These are phyloP conservation scores for Catalaphyllia jardinei DNA, from an alignment of 64 coral and sea anemone species.

Conservation along the genomic window DNA sequence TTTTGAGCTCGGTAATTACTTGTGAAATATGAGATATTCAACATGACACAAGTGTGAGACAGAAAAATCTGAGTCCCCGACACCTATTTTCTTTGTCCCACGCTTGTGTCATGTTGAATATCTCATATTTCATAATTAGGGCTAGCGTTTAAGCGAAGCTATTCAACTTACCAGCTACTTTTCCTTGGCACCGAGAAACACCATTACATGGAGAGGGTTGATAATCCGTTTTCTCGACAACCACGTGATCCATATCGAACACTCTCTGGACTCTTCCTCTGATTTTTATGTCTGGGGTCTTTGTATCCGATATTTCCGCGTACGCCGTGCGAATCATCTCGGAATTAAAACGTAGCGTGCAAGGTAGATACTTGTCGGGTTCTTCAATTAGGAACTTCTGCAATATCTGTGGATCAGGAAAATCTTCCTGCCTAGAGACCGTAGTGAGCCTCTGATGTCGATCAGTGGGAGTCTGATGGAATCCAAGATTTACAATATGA, in stretches of 20 bases:
- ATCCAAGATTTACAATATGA: slow-evolving; percentile 32
- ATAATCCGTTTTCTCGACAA: not conserved
- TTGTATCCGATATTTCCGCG: slow-evolving; percentile 50
- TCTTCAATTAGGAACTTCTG: not conserved
- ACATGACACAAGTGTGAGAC: too few species aligned
- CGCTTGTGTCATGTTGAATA: too few species aligned
- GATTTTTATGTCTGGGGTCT: slow-evolving; percentile 74
- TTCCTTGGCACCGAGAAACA: not conserved
- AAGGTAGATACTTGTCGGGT: slow-evolving; percentile 29
- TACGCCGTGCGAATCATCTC: slow-evolving; percentile 32
- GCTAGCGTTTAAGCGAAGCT: not conserved
- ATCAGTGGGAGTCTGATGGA: not conserved
- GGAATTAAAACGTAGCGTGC: slow-evolving; percentile 46
- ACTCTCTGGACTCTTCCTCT: slow-evolving; percentile 46
- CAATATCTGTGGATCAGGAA: slow-evolving; percentile 48
- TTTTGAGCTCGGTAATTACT: too few species aligned
- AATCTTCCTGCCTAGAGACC: not conserved
- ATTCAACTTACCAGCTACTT: slow-evolving; percentile 7
- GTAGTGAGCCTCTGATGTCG: not conserved
- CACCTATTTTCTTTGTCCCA: too few species aligned
- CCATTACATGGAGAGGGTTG: not conserved
- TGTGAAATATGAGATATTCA: too few species aligned
- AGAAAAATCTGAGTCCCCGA: too few species aligned
- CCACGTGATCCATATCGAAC: slow-evolving; percentile 76
- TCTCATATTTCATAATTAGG: too few species aligned